Conservation (phyloP, 1,140 invertebrate species). For the Oedothorax gibbosus region DNA sequence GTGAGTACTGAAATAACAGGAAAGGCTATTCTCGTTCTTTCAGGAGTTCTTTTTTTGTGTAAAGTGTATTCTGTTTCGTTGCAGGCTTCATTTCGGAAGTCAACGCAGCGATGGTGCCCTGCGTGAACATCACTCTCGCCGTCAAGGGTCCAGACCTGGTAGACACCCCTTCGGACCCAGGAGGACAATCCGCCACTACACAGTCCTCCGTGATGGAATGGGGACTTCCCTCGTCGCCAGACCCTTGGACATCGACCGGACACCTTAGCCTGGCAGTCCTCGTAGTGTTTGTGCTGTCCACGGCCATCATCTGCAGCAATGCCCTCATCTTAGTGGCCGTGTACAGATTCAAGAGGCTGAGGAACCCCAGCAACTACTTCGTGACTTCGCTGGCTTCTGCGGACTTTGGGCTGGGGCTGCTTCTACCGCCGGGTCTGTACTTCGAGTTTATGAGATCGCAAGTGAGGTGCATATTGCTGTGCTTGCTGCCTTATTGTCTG, state of each 20-base stretch:
- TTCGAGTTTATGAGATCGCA: constrained; percentile 71
- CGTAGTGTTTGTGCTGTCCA: constrained; percentile 73
- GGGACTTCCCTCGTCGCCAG: constrained; percentile 8
- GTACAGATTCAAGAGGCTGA: constrained; percentile 74
- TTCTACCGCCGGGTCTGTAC: constrained; percentile 78
- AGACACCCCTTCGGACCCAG: constrained; percentile 34
- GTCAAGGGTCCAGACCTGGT: constrained; percentile 9
- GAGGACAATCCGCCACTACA: not conserved
- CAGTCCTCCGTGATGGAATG: constrained; percentile 42
- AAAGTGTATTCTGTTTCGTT: not conserved
- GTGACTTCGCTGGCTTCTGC: constrained; percentile 80
- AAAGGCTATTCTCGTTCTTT: too few relatives aligned
- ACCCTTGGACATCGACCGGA: constrained; percentile 36
- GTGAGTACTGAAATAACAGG: too few relatives aligned
- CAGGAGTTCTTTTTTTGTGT: not conserved
- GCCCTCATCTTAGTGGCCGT: constrained; percentile 74
- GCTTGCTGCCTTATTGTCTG: constrained; percentile 75
- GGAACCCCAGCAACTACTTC: constrained; percentile 79
- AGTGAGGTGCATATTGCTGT: constrained; percentile 66
- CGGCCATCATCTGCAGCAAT: constrained; percentile 73
- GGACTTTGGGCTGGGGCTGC: constrained; percentile 79
- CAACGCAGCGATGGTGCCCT: constrained; percentile 42
- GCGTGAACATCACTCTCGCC: constrained; percentile 27
- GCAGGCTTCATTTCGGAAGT: constrained; percentile 49
- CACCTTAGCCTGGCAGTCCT: constrained; percentile 70